Percentiles rank a stretch among this genome's conserved stretches.
These are phyloP conservation scores for Therioaphis trifolii DNA, from an alignment of 2,888 invertebrate genomes.

Conservation along the genomic window DNA sequence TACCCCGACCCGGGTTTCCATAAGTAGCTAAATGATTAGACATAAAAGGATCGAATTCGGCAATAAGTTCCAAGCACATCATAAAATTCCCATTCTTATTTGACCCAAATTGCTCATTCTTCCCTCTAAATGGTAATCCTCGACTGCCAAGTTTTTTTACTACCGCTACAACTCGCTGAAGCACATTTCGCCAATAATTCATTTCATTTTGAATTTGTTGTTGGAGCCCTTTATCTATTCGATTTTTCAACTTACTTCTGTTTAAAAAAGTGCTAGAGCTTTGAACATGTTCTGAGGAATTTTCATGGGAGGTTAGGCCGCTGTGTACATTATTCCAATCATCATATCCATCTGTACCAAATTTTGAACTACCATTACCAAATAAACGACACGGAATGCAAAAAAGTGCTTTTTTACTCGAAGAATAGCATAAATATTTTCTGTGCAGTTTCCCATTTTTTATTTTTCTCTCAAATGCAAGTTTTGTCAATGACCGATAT, in stretches of 20 bases:
- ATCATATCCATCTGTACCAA: conserved; percentile 42
- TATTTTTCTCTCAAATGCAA: no score
- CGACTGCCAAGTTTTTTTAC: conserved; percentile 42
- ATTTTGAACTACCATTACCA: conserved; percentile 1
- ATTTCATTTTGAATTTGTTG: conserved; percentile 52
- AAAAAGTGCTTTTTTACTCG: conserved; percentile 41
- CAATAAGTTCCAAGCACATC: conserved; percentile 52
- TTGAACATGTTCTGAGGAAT: conserved; percentile 32
- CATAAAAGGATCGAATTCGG: conserved; percentile 58
- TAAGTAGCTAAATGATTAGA: conserved; percentile 44
- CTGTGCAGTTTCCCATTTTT: conserved; percentile 7
- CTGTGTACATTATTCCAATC: conserved; percentile 53
- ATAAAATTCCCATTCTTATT: conserved; percentile 57
- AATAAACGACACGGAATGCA: conserved; percentile 42
- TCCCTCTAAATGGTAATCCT: conserved; percentile 52
- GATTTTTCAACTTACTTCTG: conserved; percentile 21
- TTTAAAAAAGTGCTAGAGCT: conserved; percentile 1
- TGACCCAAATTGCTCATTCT: conserved; percentile 58
- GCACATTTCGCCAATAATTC: conserved; percentile 43
- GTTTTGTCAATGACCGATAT: conserved; percentile 39
- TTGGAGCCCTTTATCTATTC: conserved; percentile 25
- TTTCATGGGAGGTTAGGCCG: conserved; percentile 38
- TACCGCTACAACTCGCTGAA: conserved; percentile 46
- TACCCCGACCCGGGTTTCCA: conserved; percentile 46
- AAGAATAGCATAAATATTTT: conserved; percentile 41